phyloP scores from a whole-genome alignment of 2,888 invertebrate species.

The Lepidocyrtoides sp. region DNA sequence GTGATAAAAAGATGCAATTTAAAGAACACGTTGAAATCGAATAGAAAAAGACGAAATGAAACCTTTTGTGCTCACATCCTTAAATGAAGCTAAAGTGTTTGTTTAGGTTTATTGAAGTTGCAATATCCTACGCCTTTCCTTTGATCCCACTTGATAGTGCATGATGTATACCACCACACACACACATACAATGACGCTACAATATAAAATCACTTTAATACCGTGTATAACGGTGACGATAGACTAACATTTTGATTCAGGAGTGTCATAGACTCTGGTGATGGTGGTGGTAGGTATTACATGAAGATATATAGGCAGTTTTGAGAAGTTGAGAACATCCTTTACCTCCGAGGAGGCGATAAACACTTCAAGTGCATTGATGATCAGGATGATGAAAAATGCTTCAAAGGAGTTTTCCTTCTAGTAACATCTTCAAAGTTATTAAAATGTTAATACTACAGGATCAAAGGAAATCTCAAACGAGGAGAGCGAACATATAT shows the following conservation, averaged over 20 bases:
- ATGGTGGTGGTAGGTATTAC: too few species aligned
- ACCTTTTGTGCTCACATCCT: not conserved
- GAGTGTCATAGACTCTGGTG: too few species aligned
- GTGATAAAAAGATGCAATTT: not conserved
- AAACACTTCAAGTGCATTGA: not conserved
- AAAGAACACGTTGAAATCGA: not conserved
- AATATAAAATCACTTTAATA: not conserved
- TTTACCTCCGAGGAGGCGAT: not conserved
- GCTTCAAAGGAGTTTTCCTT: not conserved
- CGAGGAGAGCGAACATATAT: not conserved
- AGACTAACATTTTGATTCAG: not conserved
- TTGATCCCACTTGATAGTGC: not conserved
- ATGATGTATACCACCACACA: too few species aligned
- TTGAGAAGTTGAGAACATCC: not conserved
- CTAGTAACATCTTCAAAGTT: constrained; percentile 2
- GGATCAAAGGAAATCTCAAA: constrained; percentile 15
- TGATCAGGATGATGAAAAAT: not conserved
- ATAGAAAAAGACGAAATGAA: not conserved
- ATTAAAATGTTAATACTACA: constrained; percentile 13
- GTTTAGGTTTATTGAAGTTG: not conserved
- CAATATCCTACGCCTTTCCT: not conserved
- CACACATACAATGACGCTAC: too few species aligned
- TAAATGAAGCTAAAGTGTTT: not conserved
- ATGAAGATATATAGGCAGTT: not conserved
- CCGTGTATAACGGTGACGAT: not conserved